A percentile compares a stretch with the other conserved stretches of the same genome.
Conservation (phyloP, 2,113 vertebrate species). For the Ahaetulla prasina region DNA sequence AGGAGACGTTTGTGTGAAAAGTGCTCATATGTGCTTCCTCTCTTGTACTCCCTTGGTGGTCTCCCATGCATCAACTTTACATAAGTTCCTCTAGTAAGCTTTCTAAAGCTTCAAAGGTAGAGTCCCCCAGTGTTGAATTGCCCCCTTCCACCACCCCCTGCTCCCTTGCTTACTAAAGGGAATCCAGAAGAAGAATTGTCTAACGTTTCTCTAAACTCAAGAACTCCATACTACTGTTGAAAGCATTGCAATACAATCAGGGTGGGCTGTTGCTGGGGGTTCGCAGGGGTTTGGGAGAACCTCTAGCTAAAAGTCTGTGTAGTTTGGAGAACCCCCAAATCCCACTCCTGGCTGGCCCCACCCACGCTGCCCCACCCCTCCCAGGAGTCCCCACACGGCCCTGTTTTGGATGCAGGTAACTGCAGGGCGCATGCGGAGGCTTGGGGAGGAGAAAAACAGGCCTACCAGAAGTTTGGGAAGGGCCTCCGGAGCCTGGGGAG, state of each 20-base stretch:
- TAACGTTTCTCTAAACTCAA: background rate
- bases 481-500: too few species aligned
- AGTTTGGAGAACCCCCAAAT: too few species aligned
- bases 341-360: too few species aligned
- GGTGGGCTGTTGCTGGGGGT: too few species aligned
- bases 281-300: too few species aligned
- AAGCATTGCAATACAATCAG: background rate
- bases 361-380: too few species aligned
- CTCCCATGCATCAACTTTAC: background rate
- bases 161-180: background rate
- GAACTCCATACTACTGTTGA: background rate
- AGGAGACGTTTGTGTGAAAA: background rate
- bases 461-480: too few species aligned
- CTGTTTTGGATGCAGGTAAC: too few species aligned
- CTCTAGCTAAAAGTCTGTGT: too few species aligned
- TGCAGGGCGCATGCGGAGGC: too few species aligned
- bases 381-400: too few species aligned
- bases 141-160: background rate
- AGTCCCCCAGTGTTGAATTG: background rate
- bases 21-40: background rate
- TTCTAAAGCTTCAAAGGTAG: background rate
- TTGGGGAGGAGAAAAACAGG: too few species aligned
- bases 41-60: background rate
- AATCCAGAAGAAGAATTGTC: background rate
- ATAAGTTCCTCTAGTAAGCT: background rate